Percentiles rank a stretch among this genome's conserved stretches.
phyloP scores from a whole-genome alignment of 2,113 vertebrate genomes.

The Podilymbus podiceps region DNA sequence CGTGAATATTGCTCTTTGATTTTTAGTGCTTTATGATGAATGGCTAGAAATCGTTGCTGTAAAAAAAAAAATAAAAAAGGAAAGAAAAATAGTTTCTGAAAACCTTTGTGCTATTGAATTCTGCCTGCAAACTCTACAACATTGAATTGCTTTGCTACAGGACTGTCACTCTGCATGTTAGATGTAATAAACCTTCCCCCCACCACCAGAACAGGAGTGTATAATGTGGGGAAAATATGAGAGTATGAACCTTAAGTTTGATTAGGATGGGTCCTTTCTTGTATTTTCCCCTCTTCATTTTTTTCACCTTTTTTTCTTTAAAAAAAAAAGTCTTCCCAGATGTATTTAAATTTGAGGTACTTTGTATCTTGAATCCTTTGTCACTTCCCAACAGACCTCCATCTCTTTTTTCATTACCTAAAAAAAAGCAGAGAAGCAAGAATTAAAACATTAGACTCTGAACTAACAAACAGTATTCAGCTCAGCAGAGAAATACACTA shows the following conservation, averaged over 20 bases:
- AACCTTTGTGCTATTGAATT: conserved; percentile 54
- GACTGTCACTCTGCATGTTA: neutral
- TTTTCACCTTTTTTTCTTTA: neutral
- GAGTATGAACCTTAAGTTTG: neutral
- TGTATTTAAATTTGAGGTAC: neutral
- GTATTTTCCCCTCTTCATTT: neutral
- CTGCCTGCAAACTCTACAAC: conserved; percentile 36
- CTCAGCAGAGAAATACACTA: neutral
- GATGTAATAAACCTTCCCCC: neutral
- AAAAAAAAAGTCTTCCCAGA: neutral
- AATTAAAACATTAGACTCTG: neutral
- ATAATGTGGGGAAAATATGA: neutral
- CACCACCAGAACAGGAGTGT: neutral
- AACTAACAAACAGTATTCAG: neutral
- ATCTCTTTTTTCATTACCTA: neutral
- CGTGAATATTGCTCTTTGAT: conserved; percentile 76
- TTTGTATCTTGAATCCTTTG: neutral
- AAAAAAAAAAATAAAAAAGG: neutral
- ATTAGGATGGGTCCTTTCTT: neutral
- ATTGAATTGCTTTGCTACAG: neutral
- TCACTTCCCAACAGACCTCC: neutral
- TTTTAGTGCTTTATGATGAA: conserved; percentile 65
- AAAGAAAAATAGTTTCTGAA: conserved; percentile 50
- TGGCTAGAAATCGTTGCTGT: conserved; percentile 40
- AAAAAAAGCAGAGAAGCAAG: neutral